Evolutionary conservation across 2,888 invertebrate genomes (phyloP).

Genomic region (Colostygia pectinataria): DNA sequence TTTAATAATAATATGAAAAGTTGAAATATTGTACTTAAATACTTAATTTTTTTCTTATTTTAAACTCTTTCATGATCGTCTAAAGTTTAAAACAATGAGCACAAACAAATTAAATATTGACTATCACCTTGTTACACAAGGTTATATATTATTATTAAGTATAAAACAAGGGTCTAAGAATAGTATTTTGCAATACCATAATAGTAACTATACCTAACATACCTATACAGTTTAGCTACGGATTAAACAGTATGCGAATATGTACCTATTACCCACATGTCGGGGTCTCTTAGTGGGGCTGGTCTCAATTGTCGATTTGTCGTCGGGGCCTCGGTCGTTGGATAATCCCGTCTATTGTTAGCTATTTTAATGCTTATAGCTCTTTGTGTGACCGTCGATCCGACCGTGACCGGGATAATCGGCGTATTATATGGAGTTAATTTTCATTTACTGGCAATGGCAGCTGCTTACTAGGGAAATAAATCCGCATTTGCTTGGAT

Average conservation of each 20-base stretch:
- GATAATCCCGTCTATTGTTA: constrained; percentile 79
- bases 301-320: constrained; percentile 25
- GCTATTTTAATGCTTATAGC: constrained; percentile 79
- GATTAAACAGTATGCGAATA: constrained; percentile 38
- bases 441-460: constrained; percentile 71
- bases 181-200: constrained; percentile 8
- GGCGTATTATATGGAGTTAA: constrained; percentile 78
- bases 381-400: constrained; percentile 72
- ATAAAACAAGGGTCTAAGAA: background rate
- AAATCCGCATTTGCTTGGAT: constrained; percentile 14
- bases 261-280: constrained; percentile 62
- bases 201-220: too few species aligned
- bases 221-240: constrained; percentile 19
- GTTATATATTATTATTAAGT: too few species aligned
- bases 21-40: too few species aligned
- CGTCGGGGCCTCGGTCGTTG: constrained; percentile 60
- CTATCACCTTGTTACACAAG: too few species aligned
- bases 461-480: constrained; percentile 63
- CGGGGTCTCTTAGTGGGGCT: constrained; percentile 36
- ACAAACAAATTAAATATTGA: too few species aligned
- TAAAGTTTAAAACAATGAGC: constrained; percentile 4
- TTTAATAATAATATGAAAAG: too few species aligned
- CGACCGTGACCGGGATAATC: constrained; percentile 82
- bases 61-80: background rate
- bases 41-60: too few species aligned